phyloP scores from a whole-genome alignment of 2,797 vertebrate species.

The Acanthis flammea region DNA sequence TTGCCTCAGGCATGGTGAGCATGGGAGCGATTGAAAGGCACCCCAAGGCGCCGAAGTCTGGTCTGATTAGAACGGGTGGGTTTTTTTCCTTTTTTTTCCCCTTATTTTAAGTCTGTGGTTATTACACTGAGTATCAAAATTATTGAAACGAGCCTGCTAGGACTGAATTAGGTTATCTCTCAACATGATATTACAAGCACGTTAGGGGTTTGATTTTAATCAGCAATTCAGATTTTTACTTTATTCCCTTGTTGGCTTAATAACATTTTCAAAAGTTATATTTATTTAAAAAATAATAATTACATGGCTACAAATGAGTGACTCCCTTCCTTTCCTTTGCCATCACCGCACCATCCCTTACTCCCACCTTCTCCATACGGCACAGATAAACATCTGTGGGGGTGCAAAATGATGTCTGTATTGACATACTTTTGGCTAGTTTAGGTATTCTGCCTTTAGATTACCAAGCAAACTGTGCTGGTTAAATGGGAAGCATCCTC shows the following conservation, averaged over 20 bases:
- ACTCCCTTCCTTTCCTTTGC: not conserved
- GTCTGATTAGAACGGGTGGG: not conserved
- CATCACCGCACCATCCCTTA: not conserved
- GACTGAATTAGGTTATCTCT: not conserved
- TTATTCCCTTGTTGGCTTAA: not conserved
- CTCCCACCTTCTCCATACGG: accelerated
- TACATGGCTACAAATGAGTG: not conserved
- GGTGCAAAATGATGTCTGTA: accelerated
- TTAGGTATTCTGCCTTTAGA: no score
- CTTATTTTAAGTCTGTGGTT: not conserved
- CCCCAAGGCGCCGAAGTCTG: not conserved
- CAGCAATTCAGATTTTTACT: not conserved
- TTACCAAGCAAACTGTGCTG: no score
- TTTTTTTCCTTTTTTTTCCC: not conserved
- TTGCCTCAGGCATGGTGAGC: not conserved
- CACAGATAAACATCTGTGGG: not conserved
- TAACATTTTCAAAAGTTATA: conserved; percentile 4
- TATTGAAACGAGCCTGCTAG: not conserved
- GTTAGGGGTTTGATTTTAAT: accelerated
- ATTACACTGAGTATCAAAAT: not conserved
- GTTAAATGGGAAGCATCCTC: no score
- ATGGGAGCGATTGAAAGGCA: not conserved
- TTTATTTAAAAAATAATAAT: conserved; percentile 9
- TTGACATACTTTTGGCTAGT: no score
- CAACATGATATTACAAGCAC: not conserved